Percentiles rank a stretch among this genome's conserved stretches.
Evolutionary conservation across 2,797 vertebrate species (phyloP).

Genomic region (Rhyacichthys aspro): DNA sequence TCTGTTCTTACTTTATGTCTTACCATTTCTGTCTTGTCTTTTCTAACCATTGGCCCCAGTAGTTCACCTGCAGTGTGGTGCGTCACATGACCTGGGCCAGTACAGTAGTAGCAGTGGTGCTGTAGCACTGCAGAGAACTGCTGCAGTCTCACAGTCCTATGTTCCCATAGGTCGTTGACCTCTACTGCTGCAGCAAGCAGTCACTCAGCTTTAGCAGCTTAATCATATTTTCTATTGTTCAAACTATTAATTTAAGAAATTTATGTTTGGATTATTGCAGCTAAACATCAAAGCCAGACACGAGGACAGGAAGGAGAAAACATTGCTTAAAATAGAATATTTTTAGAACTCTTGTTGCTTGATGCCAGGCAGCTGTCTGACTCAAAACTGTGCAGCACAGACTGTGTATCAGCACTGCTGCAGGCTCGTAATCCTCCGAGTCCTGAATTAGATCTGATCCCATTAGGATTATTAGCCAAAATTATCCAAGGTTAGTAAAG

Average conservation of each 20-base stretch:
- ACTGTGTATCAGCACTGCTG: conserved; percentile 19
- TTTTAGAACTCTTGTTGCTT: neutral
- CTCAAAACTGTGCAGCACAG: neutral
- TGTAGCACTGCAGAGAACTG: conserved; percentile 63
- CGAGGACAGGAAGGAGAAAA: neutral
- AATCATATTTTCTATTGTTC: conserved; percentile 6
- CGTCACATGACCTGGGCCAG: conserved; percentile 50
- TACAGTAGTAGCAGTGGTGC: conserved; percentile 41
- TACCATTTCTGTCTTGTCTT: conserved; percentile 4
- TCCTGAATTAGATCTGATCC: conserved; percentile 76
- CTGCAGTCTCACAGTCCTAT: conserved; percentile 61
- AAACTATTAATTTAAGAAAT: no score
- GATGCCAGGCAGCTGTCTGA: neutral
- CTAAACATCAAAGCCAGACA: neutral
- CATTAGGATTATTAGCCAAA: conserved; percentile 76
- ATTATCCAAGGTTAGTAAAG: conserved; percentile 45
- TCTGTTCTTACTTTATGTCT: neutral
- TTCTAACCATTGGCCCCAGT: conserved; percentile 33
- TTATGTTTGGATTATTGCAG: no score
- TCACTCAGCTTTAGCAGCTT: conserved; percentile 20
- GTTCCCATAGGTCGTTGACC: conserved; percentile 55
- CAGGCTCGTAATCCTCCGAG: conserved; percentile 65
- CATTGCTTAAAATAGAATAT: neutral
- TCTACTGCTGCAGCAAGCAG: conserved; percentile 63
- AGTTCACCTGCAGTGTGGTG: conserved; percentile 69